These are phyloP conservation scores for Melipona beecheii DNA, from an alignment of 2,888 invertebrate species.

Conservation along the genomic window DNA sequence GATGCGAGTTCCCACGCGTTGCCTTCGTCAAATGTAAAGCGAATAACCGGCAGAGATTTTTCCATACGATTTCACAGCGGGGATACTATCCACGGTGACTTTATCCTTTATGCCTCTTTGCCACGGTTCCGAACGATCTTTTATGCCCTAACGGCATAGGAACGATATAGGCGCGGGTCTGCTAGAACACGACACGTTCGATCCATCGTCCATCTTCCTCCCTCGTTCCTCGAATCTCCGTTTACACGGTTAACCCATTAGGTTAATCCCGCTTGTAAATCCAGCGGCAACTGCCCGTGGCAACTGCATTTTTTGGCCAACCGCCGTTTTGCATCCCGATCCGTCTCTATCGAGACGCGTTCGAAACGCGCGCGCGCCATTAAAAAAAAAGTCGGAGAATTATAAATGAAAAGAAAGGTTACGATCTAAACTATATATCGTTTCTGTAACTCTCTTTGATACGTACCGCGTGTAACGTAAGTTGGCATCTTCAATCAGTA, in stretches of 20 bases:
- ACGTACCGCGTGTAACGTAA: too few species aligned
- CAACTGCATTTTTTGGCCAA: conserved; percentile 44
- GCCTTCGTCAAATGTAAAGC: too few species aligned
- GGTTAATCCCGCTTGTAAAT: conserved; percentile 71
- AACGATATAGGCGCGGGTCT: conserved; percentile 42
- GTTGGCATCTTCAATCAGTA: too few species aligned
- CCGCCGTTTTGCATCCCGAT: neutral
- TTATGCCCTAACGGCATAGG: conserved; percentile 33
- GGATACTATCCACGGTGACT: neutral
- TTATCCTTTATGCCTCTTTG: conserved; percentile 3
- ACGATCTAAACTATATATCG: neutral
- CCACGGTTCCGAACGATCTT: conserved; percentile 46
- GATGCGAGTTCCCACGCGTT: neutral
- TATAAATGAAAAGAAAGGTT: neutral
- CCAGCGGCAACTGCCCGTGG: conserved; percentile 11
- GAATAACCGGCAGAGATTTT: neutral
- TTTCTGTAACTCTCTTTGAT: too few species aligned
- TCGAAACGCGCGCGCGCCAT: neutral
- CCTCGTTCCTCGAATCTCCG: conserved; percentile 46
- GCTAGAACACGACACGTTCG: conserved; percentile 60
- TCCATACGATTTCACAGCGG: conserved; percentile 7
- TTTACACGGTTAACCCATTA: conserved; percentile 73
- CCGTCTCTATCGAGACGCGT: neutral
- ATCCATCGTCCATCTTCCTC: conserved; percentile 72
- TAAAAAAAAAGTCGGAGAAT: neutral